phyloP scores from a whole-genome alignment of 2,888 invertebrate genomes.

The Pollenia labialis region DNA sequence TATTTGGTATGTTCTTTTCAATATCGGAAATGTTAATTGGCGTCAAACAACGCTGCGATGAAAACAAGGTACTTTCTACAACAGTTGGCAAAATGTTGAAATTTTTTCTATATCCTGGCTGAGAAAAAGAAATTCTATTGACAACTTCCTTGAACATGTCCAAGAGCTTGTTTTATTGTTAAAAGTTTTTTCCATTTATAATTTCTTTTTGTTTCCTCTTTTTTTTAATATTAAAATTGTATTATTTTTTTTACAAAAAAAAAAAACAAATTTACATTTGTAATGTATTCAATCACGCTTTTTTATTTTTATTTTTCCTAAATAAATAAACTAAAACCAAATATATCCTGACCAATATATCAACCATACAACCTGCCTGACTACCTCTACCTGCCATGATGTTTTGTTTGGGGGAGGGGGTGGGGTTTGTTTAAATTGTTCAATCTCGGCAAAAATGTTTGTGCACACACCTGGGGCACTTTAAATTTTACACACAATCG shows the following conservation, averaged over 20 bases:
- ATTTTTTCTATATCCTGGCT: slow-evolving; percentile 1
- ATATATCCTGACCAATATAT: slow-evolving; percentile 35
- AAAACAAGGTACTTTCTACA: slow-evolving; percentile 80
- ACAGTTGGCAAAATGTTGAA: background rate
- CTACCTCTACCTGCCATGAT: slow-evolving; percentile 9
- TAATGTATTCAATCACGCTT: slow-evolving; percentile 40
- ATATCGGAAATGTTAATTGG: slow-evolving; percentile 82
- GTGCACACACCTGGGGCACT: slow-evolving; percentile 43
- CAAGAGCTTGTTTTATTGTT: slow-evolving; percentile 45
- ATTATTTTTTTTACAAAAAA: background rate
- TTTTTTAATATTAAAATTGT: slow-evolving; percentile 19
- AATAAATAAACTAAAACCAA: slow-evolving; percentile 35
- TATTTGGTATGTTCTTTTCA: slow-evolving; percentile 82
- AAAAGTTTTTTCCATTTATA: background rate
- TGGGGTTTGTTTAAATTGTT: background rate
- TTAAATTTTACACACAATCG: slow-evolving; percentile 32
- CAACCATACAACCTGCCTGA: slow-evolving; percentile 36
- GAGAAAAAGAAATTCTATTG: slow-evolving; percentile 6
- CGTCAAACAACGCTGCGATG: slow-evolving; percentile 81
- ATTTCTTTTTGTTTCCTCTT: slow-evolving; percentile 2
- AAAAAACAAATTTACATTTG: slow-evolving; percentile 4
- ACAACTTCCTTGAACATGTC: slow-evolving; percentile 37
- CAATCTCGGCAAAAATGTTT: slow-evolving; percentile 33
- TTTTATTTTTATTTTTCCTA: slow-evolving; percentile 20
- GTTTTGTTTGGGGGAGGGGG: background rate